A percentile compares a stretch with the other conserved stretches of the same genome.
Conservation (phyloP, 2,797 vertebrate species). For the Notoglanidium macrostoma region DNA sequence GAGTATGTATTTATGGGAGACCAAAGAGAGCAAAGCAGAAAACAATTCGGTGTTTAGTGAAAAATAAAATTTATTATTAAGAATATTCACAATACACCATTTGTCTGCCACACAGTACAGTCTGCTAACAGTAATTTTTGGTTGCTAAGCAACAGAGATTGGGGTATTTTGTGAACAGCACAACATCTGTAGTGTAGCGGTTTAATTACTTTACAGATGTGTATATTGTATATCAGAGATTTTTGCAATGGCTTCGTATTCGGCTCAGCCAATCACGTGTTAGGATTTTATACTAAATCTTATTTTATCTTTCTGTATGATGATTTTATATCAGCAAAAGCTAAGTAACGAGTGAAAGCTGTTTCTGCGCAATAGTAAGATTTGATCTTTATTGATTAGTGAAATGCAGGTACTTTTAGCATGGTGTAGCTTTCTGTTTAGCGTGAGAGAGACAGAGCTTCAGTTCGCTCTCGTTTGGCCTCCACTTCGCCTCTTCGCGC, state of each 20-base stretch:
- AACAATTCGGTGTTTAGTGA: no score
- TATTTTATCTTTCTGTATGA: not conserved
- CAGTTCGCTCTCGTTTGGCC: not conserved
- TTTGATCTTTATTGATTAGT: not conserved
- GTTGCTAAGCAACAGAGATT: not conserved
- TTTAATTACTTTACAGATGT: not conserved
- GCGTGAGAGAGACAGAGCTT: not conserved
- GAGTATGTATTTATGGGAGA: not conserved
- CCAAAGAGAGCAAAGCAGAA: not conserved
- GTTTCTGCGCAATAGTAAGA: not conserved
- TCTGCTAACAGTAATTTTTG: not conserved
- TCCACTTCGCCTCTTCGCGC: not conserved
- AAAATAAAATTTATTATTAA: no score
- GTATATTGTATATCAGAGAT: not conserved
- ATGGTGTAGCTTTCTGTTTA: not conserved
- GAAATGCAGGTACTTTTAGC: not conserved
- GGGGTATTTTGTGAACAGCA: not conserved
- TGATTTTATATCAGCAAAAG: not conserved
- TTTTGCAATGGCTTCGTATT: not conserved
- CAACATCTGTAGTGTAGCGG: not conserved
- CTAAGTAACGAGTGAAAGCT: not conserved
- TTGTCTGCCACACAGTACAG: not conserved
- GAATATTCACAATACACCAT: not conserved
- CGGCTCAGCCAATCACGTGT: not conserved
- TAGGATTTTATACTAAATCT: not conserved